Conservation (phyloP, 1,140 invertebrate genomes). For the Belonocnema kinseyi region DNA sequence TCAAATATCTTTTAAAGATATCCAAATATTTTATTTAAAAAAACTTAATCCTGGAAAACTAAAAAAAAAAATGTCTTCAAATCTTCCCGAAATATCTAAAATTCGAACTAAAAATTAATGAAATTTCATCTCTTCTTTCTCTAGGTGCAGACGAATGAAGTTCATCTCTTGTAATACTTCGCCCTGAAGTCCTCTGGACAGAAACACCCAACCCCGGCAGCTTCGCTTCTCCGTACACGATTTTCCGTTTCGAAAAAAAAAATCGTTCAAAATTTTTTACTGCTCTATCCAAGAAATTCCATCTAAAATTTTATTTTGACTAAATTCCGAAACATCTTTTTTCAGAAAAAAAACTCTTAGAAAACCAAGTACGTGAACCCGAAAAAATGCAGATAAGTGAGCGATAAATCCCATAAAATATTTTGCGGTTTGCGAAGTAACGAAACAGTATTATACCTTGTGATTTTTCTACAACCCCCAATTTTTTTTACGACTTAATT, state of each 20-base stretch:
- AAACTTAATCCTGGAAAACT: too few species aligned
- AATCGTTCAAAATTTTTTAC: slow-evolving; percentile 8
- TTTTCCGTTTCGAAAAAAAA: slow-evolving; percentile 28
- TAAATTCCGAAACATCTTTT: not conserved
- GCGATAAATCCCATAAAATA: not conserved
- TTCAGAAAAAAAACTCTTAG: too few species aligned
- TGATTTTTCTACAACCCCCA: slow-evolving; percentile 60
- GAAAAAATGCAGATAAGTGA: not conserved
- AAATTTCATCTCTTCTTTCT: slow-evolving; percentile 12
- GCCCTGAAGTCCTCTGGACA: not conserved
- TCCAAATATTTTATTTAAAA: too few species aligned
- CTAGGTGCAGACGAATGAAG: slow-evolving; percentile 52
- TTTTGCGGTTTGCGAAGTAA: slow-evolving; percentile 24
- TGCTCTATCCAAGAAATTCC: not conserved
- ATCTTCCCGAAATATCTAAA: too few species aligned
- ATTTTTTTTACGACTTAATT: slow-evolving; percentile 38
- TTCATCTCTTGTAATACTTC: slow-evolving; percentile 53
- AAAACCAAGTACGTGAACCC: not conserved
- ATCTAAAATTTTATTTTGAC: not conserved
- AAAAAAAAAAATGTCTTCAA: too few species aligned
- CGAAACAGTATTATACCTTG: slow-evolving; percentile 70
- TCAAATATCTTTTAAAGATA: too few species aligned
- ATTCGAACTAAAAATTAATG: too few species aligned
- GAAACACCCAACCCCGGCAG: slow-evolving; percentile 41
- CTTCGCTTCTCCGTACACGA: slow-evolving; percentile 42